Conservation (phyloP, 2,888 invertebrate genomes). For the Mystacides longicornis region DNA sequence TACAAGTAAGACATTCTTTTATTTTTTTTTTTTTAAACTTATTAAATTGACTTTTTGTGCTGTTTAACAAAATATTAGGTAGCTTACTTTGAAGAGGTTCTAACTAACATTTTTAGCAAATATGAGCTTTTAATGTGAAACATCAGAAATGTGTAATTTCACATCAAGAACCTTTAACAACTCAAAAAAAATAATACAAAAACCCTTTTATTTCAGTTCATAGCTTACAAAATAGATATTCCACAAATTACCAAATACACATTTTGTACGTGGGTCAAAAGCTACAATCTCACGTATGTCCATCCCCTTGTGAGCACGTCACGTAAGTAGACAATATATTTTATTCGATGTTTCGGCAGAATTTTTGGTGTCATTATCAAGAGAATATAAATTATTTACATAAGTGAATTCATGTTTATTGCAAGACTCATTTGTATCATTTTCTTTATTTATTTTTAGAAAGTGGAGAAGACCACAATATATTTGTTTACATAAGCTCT, state of each 20-base stretch:
- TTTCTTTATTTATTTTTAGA: neutral
- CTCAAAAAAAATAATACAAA: neutral
- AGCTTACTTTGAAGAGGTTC: too few species aligned
- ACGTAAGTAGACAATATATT: slow-evolving; percentile 45
- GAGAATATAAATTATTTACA: too few species aligned
- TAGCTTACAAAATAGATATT: slow-evolving; percentile 61
- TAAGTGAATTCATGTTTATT: too few species aligned
- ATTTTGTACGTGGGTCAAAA: slow-evolving; percentile 72
- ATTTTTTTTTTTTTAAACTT: neutral
- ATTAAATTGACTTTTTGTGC: too few species aligned
- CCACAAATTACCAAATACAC: slow-evolving; percentile 76
- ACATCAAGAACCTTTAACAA: neutral
- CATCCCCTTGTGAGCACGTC: slow-evolving; percentile 66
- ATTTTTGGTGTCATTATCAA: too few species aligned
- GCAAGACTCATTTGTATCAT: too few species aligned
- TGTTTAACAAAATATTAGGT: too few species aligned
- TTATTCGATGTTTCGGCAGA: too few species aligned
- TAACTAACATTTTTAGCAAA: too few species aligned
- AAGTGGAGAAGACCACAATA: neutral
- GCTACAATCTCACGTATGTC: slow-evolving; percentile 62
- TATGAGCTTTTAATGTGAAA: too few species aligned
- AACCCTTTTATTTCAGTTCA: slow-evolving; percentile 32
- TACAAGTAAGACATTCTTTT: neutral
- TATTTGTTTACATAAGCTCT: neutral
- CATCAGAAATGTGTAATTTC: too few species aligned